Percentiles rank a stretch among this genome's conserved stretches.
These are phyloP conservation scores for Hoplostethus atlanticus DNA, from an alignment of 2,797 vertebrate genomes.

Conservation along the genomic window DNA sequence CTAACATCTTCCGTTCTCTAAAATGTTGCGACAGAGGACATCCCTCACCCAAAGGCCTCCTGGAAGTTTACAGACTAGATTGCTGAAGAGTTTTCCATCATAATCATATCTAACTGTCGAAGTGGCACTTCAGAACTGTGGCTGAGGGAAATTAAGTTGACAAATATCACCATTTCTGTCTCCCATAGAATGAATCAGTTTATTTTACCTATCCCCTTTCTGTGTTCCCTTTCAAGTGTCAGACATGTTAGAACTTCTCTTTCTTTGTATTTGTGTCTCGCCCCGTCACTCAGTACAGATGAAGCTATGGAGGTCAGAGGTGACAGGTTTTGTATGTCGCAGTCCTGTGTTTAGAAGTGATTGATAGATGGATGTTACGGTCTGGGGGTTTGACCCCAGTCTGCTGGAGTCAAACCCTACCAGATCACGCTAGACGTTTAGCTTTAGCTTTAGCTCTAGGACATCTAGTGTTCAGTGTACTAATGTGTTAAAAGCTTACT, in stretches of 20 bases:
- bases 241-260: slow-evolving; percentile 63
- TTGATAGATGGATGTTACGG: slow-evolving; percentile 55
- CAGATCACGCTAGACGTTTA: slow-evolving; percentile 23
- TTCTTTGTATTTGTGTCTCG: slow-evolving; percentile 49
- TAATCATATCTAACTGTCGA: slow-evolving; percentile 2
- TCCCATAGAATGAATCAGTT: neutral
- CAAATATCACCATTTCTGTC: too few species aligned
- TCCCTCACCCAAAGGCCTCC: slow-evolving; percentile 31
- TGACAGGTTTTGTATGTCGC: slow-evolving; percentile 49
- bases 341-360: slow-evolving; percentile 39
- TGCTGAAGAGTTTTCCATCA: slow-evolving; percentile 23
- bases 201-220: neutral
- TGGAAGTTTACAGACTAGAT: neutral
- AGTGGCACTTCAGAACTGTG: neutral
- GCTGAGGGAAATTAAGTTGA: neutral
- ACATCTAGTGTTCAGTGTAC: neutral
- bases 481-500: slow-evolving; percentile 4
- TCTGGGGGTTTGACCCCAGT: slow-evolving; percentile 35
- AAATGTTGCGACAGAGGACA: slow-evolving; percentile 14
- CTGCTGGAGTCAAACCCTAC: slow-evolving; percentile 31
- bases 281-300: slow-evolving; percentile 48
- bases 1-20: neutral
- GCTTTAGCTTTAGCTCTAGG: neutral
- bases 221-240: slow-evolving; percentile 4
- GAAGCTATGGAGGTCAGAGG: slow-evolving; percentile 62